Evolutionary conservation across 2,888 invertebrate genomes (phyloP).

Genomic region (Melanotus villosus): DNA sequence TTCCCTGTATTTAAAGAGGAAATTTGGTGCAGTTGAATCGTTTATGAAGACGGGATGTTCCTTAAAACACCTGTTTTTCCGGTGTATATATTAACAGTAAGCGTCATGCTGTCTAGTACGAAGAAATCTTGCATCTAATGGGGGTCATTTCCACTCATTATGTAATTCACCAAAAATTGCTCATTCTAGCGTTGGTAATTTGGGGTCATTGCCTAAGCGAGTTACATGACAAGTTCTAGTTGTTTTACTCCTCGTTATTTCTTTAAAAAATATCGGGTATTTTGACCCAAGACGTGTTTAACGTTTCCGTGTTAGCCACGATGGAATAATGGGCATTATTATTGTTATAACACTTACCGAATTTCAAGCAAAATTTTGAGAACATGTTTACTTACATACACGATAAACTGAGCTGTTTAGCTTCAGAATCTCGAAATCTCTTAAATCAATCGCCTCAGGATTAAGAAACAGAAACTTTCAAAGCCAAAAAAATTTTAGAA

Average conservation of each 20-base stretch:
- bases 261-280: conserved; percentile 25
- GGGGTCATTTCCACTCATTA: conserved; percentile 44
- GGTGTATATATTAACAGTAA: background rate
- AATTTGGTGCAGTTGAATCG: background rate
- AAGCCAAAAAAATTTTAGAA: no score
- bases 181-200: conserved; percentile 36
- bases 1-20: no score
- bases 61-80: background rate
- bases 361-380: no score
- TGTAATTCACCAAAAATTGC: conserved; percentile 42
- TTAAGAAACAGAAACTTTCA: no score
- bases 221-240: conserved; percentile 35
- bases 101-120: conserved; percentile 55
- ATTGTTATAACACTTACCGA: conserved; percentile 6
- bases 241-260: conserved; percentile 10
- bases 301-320: conserved; percentile 20
- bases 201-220: conserved; percentile 45
- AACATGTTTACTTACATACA: no score
- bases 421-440: no score
- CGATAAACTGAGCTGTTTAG: no score
- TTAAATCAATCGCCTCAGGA: no score
- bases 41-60: no score
- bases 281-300: conserved; percentile 29
- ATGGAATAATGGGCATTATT: conserved; percentile 22
- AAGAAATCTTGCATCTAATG: conserved; percentile 29